A percentile compares a stretch with the other conserved stretches of the same genome.
phyloP scores from a whole-genome alignment of 1,140 invertebrate genomes.

The Ceratosolen fusciceps region DNA sequence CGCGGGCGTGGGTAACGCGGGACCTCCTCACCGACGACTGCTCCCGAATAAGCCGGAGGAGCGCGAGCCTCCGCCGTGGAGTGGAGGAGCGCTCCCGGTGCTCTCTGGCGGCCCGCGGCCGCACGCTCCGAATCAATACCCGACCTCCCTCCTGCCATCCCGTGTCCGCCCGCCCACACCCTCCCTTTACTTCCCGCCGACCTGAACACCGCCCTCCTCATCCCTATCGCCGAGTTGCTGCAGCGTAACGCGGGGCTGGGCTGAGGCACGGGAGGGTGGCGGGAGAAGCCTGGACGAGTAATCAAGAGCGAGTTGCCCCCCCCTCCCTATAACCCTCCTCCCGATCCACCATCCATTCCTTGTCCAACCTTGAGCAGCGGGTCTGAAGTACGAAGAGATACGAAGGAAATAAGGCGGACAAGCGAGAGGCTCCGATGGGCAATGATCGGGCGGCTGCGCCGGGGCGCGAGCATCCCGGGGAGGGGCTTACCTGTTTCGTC shows the following conservation, averaged over 20 bases:
- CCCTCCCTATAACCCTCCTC: too few species aligned
- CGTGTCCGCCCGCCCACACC: neutral
- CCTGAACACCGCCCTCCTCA: slow-evolving; percentile 4
- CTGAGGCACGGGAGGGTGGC: slow-evolving; percentile 1
- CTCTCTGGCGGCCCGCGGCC: slow-evolving; percentile 26
- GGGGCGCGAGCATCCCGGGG: neutral
- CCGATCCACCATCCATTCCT: too few species aligned
- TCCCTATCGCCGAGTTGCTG: slow-evolving; percentile 4
- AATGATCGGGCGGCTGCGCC: neutral
- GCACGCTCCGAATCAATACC: slow-evolving; percentile 66
- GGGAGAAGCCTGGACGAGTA: slow-evolving; percentile 38
- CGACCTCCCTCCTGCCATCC: slow-evolving; percentile 51
- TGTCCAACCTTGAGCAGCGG: neutral
- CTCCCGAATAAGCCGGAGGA: slow-evolving; percentile 12
- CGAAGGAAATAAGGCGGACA: neutral
- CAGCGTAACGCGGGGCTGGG: neutral
- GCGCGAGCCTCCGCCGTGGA: slow-evolving; percentile 8
- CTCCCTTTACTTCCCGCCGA: too few species aligned
- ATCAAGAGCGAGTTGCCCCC: slow-evolving; percentile 24
- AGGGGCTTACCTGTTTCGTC: neutral
- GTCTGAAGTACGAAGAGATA: neutral
- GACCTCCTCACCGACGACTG: slow-evolving; percentile 26
- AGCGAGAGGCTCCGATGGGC: neutral
- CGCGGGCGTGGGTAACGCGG: neutral
- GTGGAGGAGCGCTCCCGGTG: neutral